phyloP scores from a whole-genome alignment of 2,888 invertebrate species.

The Meloe dianella region DNA sequence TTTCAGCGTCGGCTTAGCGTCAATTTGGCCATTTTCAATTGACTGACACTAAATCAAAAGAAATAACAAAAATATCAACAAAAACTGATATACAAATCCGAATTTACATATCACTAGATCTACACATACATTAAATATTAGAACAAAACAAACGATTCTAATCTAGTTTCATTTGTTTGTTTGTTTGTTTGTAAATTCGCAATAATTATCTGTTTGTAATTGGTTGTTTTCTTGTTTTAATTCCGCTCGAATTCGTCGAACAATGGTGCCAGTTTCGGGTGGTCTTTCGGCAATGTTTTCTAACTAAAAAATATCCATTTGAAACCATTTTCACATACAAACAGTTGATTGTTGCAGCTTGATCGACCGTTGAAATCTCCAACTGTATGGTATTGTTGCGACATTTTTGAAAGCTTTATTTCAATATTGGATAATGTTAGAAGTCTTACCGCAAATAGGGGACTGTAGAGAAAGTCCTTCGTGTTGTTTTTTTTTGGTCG shows the following conservation, averaged over 20 bases:
- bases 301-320: neutral
- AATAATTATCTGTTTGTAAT: neutral
- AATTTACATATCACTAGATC: neutral
- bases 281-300: neutral
- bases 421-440: neutral
- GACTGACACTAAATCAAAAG: neutral
- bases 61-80: too few relatives aligned
- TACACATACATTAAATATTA: neutral
- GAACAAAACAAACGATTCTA: neutral
- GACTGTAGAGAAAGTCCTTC: neutral
- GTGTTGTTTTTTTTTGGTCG: neutral
- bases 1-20: neutral
- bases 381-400: neutral
- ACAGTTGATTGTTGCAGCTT: slow-evolving; percentile 9
- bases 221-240: neutral
- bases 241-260: neutral
- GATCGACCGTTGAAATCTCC: slow-evolving; percentile 17
- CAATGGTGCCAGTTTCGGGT: neutral
- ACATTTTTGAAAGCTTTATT: neutral
- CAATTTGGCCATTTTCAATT: neutral
- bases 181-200: neutral
- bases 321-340: neutral
- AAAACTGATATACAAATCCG: neutral
- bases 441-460: neutral
- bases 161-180: neutral